Evolutionary conservation across 2,888 invertebrate genomes (phyloP).

Genomic region (Hylaea fasciaria): DNA sequence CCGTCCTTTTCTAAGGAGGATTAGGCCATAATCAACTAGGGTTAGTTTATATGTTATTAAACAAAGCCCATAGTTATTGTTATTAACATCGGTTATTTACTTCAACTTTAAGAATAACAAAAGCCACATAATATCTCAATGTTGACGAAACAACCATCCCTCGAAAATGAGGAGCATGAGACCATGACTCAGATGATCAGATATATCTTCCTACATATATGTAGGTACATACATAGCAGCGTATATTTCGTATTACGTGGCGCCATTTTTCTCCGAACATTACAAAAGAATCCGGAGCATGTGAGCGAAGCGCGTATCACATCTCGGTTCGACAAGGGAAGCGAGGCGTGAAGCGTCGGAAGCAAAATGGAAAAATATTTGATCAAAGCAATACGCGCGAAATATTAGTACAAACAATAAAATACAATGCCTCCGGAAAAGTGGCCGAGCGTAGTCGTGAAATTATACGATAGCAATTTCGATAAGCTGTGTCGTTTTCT

Average conservation of each 20-base stretch:
- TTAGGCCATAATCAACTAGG: too few species aligned
- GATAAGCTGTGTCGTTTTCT: conserved; percentile 17
- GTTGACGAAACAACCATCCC: too few species aligned
- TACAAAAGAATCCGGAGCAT: conserved; percentile 25
- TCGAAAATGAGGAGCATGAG: too few species aligned
- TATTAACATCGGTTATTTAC: too few species aligned
- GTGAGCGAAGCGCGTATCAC: conserved; percentile 13
- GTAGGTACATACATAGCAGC: neutral
- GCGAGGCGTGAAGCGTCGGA: conserved; percentile 28
- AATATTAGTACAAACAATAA: conserved; percentile 32
- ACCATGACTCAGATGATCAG: too few species aligned
- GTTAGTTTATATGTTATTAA: too few species aligned
- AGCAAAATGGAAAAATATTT: conserved; percentile 31
- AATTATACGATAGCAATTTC: conserved; percentile 20
- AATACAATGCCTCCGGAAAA: conserved; percentile 4
- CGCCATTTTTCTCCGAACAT: conserved; percentile 17
- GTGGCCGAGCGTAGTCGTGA: conserved; percentile 14
- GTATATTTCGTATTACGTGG: neutral
- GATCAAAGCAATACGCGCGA: conserved; percentile 13
- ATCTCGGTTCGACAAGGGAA: conserved; percentile 30
- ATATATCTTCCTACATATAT: too few species aligned
- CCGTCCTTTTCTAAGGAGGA: too few species aligned
- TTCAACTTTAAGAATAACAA: too few species aligned
- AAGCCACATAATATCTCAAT: too few species aligned
- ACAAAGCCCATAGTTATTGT: too few species aligned